Evolutionary conservation across 2,888 invertebrate genomes (phyloP), one percentile per base, ranked within the genome.

Genomic region (Piscicola geometra): DNA sequence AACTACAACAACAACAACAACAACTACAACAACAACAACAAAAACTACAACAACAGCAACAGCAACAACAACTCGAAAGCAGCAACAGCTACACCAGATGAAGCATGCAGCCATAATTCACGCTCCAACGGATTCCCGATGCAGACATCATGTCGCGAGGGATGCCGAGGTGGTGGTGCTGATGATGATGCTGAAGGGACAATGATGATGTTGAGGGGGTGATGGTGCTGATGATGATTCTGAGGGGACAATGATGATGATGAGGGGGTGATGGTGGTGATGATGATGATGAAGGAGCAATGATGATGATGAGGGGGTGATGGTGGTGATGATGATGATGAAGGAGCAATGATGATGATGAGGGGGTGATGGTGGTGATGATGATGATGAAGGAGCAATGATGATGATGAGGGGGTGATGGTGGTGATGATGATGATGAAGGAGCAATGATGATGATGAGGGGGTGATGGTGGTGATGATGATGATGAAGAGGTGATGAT

Each of bases 201-300:
- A 41, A 64, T 71, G 71, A 60, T 71, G 64, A 36, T 67, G 47
- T 36, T 74, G 47, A 74, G 64, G 47, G 64, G 67, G 66, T 74
- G 67, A 74, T 74, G 67, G 66, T 74, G 72, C 50, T 60, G 33
- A 72, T 72, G 33, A 68, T 68, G 33, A 32, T 35, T 15, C 2
- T 35, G 68, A 32, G 12, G 36, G n/a, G 60, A 56, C n/a, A n/a
- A 25, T 56, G 60, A 56, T 25, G 60, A 56, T 41, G 41, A 41
- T 41, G n/a, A 56, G 9, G 25, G n/a, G 41, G 15, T 41, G n/a
- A 56, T 56, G 25, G n/a, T 56, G 25, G n/a, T 25, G 25, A 56
- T 56, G 25, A 56, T 18, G 25, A 56, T 56, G 25, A 56, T 25
- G 60, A 56, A n/a, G n/a, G n/a, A n/a, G n/a, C n/a, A n/a, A 56